Base-by-base conservation (phyloP, 2,888 invertebrate genomes). In the Disparrhopalites patrizii region DNA sequence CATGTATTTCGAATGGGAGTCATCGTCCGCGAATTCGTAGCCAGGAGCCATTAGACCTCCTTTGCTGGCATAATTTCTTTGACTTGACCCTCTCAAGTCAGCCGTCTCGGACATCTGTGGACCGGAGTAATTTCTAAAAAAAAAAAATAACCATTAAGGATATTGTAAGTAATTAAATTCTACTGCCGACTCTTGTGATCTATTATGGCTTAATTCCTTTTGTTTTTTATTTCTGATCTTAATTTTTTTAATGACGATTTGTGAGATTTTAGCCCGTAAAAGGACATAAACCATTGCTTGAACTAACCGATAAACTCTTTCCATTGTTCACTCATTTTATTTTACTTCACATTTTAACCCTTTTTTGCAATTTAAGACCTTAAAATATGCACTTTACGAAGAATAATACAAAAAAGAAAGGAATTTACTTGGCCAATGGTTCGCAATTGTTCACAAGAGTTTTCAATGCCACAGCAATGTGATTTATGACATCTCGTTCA, bases 371-470 rank as follows among this genome's bases (percentile, higher is more conserved):
- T n/a, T n/a, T n/a, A n/a, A n/a, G n/a, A n/a, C n/a, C n/a, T n/a
- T n/a, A n/a, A n/a, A n/a, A n/a, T n/a, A n/a, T n/a, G n/a, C n/a
- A n/a, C n/a, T n/a, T n/a, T n/a, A n/a, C n/a, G n/a, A n/a, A n/a
- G n/a, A n/a, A n/a, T n/a, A n/a, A n/a, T n/a, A n/a, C n/a, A n/a
- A n/a, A n/a, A n/a, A n/a, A n/a, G n/a, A n/a, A 38, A 50, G 28
- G 13, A 54, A 43, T 3, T 82, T 83, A 93, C 93, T 97, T 95
- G 8, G 96, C 92, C 43, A 99, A 81, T 28, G 93, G 91, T 80
- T 99, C 99, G 76, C 95, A 94, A 79, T 97, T 96, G 78, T 93
- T 94, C 23, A 99, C 90, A 68, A 99, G 85, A 0, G 98, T 97
- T 77, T 92, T 91, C 73, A 98, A 90, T 47, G 97, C 93, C 1